Conservation (phyloP, 2,113 vertebrate genomes). For the Romanogobio albipinnatus region DNA sequence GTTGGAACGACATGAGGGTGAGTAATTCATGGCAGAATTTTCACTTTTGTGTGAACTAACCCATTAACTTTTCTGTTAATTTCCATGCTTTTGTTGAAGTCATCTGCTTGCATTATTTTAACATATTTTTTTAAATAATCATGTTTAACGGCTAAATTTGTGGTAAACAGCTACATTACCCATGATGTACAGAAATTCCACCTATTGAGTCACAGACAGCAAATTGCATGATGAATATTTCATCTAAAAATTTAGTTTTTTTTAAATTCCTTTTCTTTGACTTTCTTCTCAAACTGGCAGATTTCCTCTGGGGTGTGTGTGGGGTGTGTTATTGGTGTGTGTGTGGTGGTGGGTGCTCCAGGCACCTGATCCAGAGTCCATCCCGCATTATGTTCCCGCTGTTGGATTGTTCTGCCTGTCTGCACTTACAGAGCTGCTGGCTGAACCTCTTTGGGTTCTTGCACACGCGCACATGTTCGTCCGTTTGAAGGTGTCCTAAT, state of each 20-base stretch:
- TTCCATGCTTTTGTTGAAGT: no score
- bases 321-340: conserved; percentile 83
- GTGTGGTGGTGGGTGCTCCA: conserved; percentile 90
- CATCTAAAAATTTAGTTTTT: background rate
- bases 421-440: conserved; percentile 89
- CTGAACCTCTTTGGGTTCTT: conserved; percentile 93
- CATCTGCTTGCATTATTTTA: no score
- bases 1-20: no score
- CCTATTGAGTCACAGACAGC: no score
- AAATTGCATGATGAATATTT: background rate
- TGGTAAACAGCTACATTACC: no score
- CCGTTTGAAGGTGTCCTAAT: conserved; percentile 83
- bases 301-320: conserved; percentile 88
- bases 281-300: conserved; percentile 68
- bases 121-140: no score
- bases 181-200: no score
- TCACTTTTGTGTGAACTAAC: no score
- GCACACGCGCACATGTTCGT: conserved; percentile 94
- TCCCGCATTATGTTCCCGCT: conserved; percentile 87
- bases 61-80: no score
- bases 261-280: background rate
- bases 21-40: no score
- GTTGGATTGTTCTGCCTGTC: conserved; percentile 88
- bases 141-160: no score
- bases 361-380: conserved; percentile 80